These are phyloP conservation scores for Indicator maculatus DNA, from an alignment of 2,113 vertebrate genomes.

Conservation along the genomic window DNA sequence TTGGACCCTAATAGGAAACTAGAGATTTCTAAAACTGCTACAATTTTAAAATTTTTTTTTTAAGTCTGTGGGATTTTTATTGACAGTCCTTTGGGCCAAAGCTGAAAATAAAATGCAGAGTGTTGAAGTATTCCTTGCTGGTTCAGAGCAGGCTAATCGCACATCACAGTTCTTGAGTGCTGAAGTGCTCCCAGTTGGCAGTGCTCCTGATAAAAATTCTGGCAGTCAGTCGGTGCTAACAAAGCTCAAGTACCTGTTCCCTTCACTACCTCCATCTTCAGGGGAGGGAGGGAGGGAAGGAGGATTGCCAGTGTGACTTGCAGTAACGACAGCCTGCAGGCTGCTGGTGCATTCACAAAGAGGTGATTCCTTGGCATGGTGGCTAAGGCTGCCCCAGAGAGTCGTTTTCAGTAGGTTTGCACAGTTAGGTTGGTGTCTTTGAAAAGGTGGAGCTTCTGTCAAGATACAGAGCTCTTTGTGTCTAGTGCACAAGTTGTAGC, in stretches of 20 bases:
- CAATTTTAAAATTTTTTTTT: slow-evolving; percentile 33
- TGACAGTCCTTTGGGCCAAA: slow-evolving; percentile 25
- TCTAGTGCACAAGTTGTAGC: not conserved
- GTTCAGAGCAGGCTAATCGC: not conserved
- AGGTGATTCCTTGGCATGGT: slow-evolving; percentile 1
- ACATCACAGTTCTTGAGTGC: not conserved
- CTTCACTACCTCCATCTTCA: slow-evolving; percentile 22
- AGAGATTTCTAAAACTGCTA: slow-evolving; percentile 10
- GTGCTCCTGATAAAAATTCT: not conserved
- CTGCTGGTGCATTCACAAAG: slow-evolving; percentile 17
- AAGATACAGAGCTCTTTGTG: not conserved
- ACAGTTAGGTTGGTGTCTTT: not conserved
- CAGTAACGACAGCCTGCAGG: slow-evolving; percentile 12
- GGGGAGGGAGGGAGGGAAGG: not conserved
- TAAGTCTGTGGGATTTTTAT: slow-evolving; percentile 13
- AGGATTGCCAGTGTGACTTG: not conserved
- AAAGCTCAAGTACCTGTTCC: slow-evolving; percentile 36
- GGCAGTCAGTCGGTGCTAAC: slow-evolving; percentile 17
- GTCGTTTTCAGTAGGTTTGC: slow-evolving; percentile 5
- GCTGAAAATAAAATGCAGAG: slow-evolving; percentile 10
- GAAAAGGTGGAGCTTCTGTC: not conserved
- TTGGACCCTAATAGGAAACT: slow-evolving; percentile 13
- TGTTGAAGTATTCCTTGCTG: not conserved
- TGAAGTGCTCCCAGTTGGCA: slow-evolving; percentile 34
- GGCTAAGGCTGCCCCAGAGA: slow-evolving; percentile 16